Percentiles rank a stretch among this genome's conserved stretches.
These are phyloP conservation scores for Lochmaea crataegi DNA, from an alignment of 2,888 invertebrate species.

Conservation along the genomic window DNA sequence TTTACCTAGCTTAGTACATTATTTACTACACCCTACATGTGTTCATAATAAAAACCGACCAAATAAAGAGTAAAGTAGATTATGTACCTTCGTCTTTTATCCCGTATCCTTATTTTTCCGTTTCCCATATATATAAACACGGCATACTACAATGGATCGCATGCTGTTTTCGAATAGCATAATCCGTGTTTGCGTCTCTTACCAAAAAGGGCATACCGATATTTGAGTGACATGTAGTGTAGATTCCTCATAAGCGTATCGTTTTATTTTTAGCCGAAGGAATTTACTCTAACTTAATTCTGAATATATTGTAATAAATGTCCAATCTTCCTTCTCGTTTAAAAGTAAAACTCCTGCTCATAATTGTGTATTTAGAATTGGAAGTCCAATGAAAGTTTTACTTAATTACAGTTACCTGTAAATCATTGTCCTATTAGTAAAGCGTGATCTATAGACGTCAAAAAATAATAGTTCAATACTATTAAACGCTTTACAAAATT, in stretches of 20 bases:
- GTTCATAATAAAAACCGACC: conserved; percentile 19
- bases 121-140: conserved; percentile 50
- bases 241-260: conserved; percentile 9
- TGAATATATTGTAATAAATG: neutral
- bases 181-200: conserved; percentile 52
- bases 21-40: conserved; percentile 2
- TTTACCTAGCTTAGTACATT: neutral
- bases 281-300: neutral
- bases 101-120: conserved; percentile 47
- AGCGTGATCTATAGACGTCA: too few relatives aligned
- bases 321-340: too few relatives aligned
- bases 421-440: too few relatives aligned
- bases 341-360: too few relatives aligned
- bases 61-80: conserved; percentile 39
- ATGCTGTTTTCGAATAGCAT: conserved; percentile 42
- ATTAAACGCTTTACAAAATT: too few relatives aligned
- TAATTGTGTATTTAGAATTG: too few relatives aligned
- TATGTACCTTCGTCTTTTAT: conserved; percentile 41
- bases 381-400: too few relatives aligned
- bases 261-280: neutral
- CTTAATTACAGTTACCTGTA: too few relatives aligned
- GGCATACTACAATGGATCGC: conserved; percentile 37
- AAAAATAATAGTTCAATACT: too few relatives aligned
- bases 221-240: conserved; percentile 37
- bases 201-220: conserved; percentile 45